Conservation (phyloP, 2,113 vertebrate species). For the Anarhynchus alexandrinus region DNA sequence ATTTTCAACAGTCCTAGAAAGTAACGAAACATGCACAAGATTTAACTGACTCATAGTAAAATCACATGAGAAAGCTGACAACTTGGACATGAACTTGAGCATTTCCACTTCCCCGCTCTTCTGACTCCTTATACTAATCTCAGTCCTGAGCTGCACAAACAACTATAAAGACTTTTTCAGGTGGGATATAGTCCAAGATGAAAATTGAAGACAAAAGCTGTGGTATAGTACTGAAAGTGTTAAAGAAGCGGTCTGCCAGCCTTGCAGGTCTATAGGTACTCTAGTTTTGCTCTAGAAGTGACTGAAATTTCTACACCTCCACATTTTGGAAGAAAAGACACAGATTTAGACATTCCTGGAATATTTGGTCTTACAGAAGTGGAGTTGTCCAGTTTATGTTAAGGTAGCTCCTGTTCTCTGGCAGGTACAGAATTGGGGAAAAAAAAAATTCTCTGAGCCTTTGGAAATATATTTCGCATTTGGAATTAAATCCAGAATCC, state of each 20-base stretch:
- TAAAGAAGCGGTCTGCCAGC: not conserved
- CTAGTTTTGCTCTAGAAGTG: not conserved
- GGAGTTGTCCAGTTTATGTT: not conserved
- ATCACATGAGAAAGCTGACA: not conserved
- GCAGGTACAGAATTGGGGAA: not conserved
- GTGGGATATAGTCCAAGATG: not conserved
- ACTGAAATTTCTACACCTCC: not conserved
- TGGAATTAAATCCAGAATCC: not conserved
- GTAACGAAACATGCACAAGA: not conserved
- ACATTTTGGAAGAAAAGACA: not conserved
- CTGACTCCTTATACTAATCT: not conserved
- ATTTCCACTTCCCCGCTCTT: not conserved
- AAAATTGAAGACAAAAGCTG: not conserved
- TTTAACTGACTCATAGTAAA: not conserved
- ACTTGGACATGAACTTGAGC: not conserved
- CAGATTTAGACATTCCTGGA: not conserved
- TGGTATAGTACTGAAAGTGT: not conserved
- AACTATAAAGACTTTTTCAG: not conserved
- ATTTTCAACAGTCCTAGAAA: conserved; percentile 71
- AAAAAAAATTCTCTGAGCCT: not conserved
- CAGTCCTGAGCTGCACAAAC: not conserved
- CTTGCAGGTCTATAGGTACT: not conserved
- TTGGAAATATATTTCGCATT: not conserved
- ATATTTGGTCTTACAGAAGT: not conserved
- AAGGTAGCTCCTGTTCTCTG: not conserved